Base-by-base conservation (phyloP, 2,888 invertebrate species). In the Nomada ferruginata region DNA sequence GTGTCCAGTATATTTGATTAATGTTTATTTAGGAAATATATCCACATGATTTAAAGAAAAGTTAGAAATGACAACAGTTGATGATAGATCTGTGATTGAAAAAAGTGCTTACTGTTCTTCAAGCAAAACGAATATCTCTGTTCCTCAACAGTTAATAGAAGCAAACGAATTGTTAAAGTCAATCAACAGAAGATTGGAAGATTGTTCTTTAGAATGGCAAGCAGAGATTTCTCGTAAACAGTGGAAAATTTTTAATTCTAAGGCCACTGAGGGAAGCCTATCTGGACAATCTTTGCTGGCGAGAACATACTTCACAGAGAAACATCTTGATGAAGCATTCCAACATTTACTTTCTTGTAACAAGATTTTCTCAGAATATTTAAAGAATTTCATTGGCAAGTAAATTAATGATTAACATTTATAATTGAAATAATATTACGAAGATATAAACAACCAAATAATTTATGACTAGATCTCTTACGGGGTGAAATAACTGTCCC, bases 191-290 rank as follows among this genome's bases (percentile, higher is more conserved):
- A 87, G 85, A 76, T 79, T 93, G 60, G 91, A 93, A 75, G 92
- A 93, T 72, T 90, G 91, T 47, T 90, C 91, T 4, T 87, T 91
- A 29, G 91, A 91, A 71, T 90, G 90, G 87, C 90, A 91, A 81
- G 87, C 91, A 0, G 74, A 84, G 55, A 76, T 92, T 44, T 92
- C 92, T 7, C 86, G 88, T 29, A 87, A 87, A 68, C 93, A 93
- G 72, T 92, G 92, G 92, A 87, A 88, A 83, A 86, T 90, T 29
- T 74, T 91, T 29, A 88, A 90, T 57, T 80, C 82, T 0, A 87
- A 89, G 66, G 64, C 85, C 15, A 52, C 60, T 50, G 68, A 23
- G n/a, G 44, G 72, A 11, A 72, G 29, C 47, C 23, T 63, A 52
- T 89, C 89, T 87, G 89, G 91, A 70, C 84, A 89, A 47, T 89